A percentile compares a stretch with the other conserved stretches of the same genome.
Evolutionary conservation across 1,140 invertebrate species (phyloP).

Genomic region (Drosophila sp.): DNA sequence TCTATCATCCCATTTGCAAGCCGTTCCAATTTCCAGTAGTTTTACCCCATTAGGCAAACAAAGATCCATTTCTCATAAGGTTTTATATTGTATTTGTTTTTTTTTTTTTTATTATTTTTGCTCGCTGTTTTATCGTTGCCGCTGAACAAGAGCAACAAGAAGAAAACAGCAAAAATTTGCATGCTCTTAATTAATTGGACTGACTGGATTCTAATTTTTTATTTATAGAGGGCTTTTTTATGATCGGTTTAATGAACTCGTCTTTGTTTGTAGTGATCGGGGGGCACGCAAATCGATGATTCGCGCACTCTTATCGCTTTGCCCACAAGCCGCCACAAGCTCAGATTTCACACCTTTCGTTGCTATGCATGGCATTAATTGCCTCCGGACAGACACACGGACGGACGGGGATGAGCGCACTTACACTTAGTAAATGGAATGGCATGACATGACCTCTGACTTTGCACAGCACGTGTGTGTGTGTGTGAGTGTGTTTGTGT

Average conservation of each 20-base stretch:
- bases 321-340: background rate
- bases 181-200: constrained; percentile 67
- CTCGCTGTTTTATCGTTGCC: constrained; percentile 54
- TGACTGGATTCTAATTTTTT: constrained; percentile 70
- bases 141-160: constrained; percentile 25
- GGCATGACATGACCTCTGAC: constrained; percentile 30
- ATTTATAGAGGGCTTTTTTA: constrained; percentile 45
- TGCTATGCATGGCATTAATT: background rate
- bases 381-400: background rate
- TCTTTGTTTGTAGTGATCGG: constrained; percentile 9
- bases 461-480: constrained; percentile 50
- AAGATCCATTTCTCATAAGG: constrained; percentile 15
- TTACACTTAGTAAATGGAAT: constrained; percentile 22
- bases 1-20: no score
- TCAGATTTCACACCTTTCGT: constrained; percentile 44
- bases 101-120: no score
- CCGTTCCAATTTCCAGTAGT: constrained; percentile 8
- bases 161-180: constrained; percentile 43
- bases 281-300: background rate
- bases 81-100: background rate
- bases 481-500: no score
- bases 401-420: background rate
- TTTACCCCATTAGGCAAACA: background rate
- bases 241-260: constrained; percentile 54
- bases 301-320: background rate